Evolutionary conservation across 1,140 invertebrate genomes (phyloP), one percentile per base, ranked within the genome.

Genomic region (Plutomurus gul): DNA sequence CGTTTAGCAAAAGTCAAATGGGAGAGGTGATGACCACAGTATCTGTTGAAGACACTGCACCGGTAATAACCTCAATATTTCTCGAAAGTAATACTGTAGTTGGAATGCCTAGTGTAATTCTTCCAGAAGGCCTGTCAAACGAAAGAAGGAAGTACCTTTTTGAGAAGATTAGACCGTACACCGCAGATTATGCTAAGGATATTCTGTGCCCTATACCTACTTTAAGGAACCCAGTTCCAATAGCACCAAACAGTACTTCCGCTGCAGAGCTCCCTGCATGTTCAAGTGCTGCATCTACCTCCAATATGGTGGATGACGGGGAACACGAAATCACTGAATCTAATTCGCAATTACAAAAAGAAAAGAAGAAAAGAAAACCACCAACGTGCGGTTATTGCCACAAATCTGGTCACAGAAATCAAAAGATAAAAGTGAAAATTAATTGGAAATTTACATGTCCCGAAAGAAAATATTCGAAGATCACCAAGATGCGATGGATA

Each of bases 121-220:
- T 10, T 20, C 70, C 70, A 40, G 20, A 1, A n/a, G 22, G 71
- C 5, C 8, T 72, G 11, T 40, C 70, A 4, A 8, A 20, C 5
- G 40, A 73, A 46, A n/a, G 71, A 3, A 22, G 46, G 11, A 43
- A 73, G 2, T 73, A 73, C 30, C n/a, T 73, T 16, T 30, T 33
- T 47, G 71, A 73, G n/a, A 73, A 73, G 22, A 73, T 73, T 8
- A 25, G 71, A 27, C 40, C 71, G 7, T 73, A 43, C 11, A n/a
- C n/a, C 16, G 18, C 39, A 1, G 71, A 40, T 6, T 27, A 73
- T 8, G 40, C 16, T 7, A 40, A 73, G n/a, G 40, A 73, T 46
- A 43, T 46, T 43, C 16, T 73, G 18, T 73, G 71, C n/a, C 71
- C 71, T 5, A 6, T n/a, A 20, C 33, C 16, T 22, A n/a, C 47